Evolutionary conservation across 1,140 invertebrate genomes (phyloP), one percentile per base, ranked within the genome.

Genomic region (Diprion similis): DNA sequence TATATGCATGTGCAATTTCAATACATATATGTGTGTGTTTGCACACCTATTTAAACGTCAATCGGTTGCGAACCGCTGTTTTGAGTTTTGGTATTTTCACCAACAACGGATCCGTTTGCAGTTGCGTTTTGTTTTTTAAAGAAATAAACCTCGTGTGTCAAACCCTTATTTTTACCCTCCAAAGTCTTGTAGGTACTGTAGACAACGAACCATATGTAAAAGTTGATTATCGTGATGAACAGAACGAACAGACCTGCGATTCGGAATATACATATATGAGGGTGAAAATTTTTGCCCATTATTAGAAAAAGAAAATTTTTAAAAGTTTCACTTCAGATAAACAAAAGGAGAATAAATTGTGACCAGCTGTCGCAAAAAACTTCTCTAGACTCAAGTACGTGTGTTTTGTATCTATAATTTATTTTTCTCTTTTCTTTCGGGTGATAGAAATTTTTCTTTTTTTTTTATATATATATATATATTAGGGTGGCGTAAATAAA

Each of bases 121-220:
- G 73, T 70, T 1, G 71, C 51, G 37, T 78, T 74, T 71, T 81
- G 79, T 59, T 75, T 80, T 67, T 84, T 85, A 0, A 80, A 46
- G 11, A 72, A 76, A 46, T 88, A 82, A 6, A 87, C 81, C 72
- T 86, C 82, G 66, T 88, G 86, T 8, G 79, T 84, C 0, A 88
- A 71, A 19, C 84, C 85, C 66, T 86, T 86, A 37, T 37, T 37
- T 64, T 88, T 88, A 0, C 81, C 80, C 51, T 87, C 85, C 9
- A 87, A 75, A 74, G 79, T 83, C 71, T 85, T 85, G 76, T 90
- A 90, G 45, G 86, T 85, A 67, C 88, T 89, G 72, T 89, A 90
- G 0, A 90, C 89, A 1, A 88, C 86, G 17, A 89, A 82, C 88
- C 88, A 89, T 59, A 87, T 76, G 77, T 88, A 89, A 70, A 89